A percentile compares a stretch with the other conserved stretches of the same genome.
These are phyloP conservation scores for Megathymus violae DNA, from an alignment of 1,140 invertebrate species.

Conservation along the genomic window DNA sequence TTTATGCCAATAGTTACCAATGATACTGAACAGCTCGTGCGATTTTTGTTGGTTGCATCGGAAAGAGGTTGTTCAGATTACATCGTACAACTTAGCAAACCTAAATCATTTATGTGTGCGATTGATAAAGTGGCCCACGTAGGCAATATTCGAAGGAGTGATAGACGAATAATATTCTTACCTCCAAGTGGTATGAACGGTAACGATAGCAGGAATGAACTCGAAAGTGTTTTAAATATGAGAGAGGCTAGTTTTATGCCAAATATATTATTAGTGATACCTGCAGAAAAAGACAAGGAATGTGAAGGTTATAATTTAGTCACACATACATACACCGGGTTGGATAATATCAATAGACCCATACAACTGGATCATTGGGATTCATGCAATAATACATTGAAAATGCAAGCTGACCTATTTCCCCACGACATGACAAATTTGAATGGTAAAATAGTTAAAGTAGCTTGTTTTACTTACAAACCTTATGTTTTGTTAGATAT, in stretches of 20 bases:
- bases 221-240: constrained; percentile 53
- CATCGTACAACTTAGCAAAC: constrained; percentile 56
- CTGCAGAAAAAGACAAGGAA: constrained; percentile 21
- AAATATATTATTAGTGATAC: constrained; percentile 63
- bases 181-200: constrained; percentile 40
- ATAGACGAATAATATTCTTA: constrained; percentile 65
- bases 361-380: constrained; percentile 64
- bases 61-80: constrained; percentile 75
- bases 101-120: constrained; percentile 56
- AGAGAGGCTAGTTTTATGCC: constrained; percentile 57
- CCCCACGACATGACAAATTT: constrained; percentile 69
- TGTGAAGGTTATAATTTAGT: constrained; percentile 61
- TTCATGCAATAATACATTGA: constrained; percentile 55
- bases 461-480: constrained; percentile 73
- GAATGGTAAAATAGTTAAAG: constrained; percentile 64
- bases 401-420: constrained; percentile 58
- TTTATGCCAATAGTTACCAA: constrained; percentile 52
- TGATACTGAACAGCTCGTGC: constrained; percentile 42
- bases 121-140: constrained; percentile 59
- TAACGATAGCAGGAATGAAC: constrained; percentile 29
- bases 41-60: constrained; percentile 53
- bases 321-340: constrained; percentile 67
- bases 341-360: constrained; percentile 45
- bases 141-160: constrained; percentile 61
- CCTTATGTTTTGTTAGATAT: constrained; percentile 73